Percentiles rank a stretch among this genome's conserved stretches.
These are phyloP conservation scores for Artibeus lituratus DNA, from an alignment of 2,797 vertebrate species.

Conservation along the genomic window DNA sequence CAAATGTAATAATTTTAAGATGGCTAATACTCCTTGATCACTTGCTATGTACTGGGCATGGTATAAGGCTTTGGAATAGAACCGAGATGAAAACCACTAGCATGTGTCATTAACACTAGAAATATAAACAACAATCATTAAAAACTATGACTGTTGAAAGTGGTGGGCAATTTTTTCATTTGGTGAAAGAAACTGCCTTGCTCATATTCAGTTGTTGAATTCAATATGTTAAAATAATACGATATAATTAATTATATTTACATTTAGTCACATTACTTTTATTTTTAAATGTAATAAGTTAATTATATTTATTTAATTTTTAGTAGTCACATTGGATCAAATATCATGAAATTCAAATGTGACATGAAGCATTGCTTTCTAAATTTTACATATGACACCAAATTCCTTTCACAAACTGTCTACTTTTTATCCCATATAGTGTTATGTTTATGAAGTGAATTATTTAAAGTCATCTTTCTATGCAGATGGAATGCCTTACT, in stretches of 20 bases:
- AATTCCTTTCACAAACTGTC: background rate
- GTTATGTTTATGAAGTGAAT: constrained; percentile 35
- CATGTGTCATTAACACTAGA: background rate
- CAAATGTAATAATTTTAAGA: background rate
- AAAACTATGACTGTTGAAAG: background rate
- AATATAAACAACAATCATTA: background rate
- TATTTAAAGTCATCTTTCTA: background rate
- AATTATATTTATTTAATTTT: background rate
- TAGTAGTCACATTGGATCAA: background rate
- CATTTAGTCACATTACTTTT: background rate
- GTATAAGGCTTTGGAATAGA: background rate
- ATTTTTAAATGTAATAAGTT: background rate
- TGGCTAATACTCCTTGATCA: background rate
- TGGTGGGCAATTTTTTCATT: background rate
- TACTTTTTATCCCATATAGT: background rate
- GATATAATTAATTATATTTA: background rate
- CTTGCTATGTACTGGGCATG: background rate
- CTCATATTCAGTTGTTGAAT: background rate
- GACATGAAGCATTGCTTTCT: background rate
- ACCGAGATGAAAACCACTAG: background rate
- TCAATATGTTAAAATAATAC: background rate
- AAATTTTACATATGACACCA: background rate
- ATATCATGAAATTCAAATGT: background rate
- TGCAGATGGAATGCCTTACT: background rate
- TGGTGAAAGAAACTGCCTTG: background rate